Conservation (phyloP, 2,888 invertebrate genomes). For the Cyclophora albipunctata region DNA sequence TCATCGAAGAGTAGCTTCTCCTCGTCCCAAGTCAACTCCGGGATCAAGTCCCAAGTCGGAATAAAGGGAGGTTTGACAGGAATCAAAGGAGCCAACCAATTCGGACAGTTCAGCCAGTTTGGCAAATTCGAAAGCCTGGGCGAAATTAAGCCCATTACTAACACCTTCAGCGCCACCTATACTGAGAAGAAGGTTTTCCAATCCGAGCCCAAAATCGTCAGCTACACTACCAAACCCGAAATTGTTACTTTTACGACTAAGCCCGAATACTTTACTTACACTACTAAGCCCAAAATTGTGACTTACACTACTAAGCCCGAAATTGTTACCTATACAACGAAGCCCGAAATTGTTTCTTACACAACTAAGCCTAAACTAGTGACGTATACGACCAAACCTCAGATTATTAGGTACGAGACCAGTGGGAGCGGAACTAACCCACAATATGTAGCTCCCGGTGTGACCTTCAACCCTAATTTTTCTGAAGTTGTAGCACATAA, state of each 20-base stretch:
- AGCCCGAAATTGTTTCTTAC: slow-evolving; percentile 37
- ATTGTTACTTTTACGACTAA: slow-evolving; percentile 49
- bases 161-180: slow-evolving; percentile 50
- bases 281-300: slow-evolving; percentile 43
- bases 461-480: slow-evolving; percentile 50
- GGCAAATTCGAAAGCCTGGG: slow-evolving; percentile 24
- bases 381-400: slow-evolving; percentile 43
- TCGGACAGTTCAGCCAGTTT: slow-evolving; percentile 30
- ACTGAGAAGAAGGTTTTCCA: slow-evolving; percentile 57
- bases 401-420: slow-evolving; percentile 53
- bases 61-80: slow-evolving; percentile 20
- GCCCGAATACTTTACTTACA: slow-evolving; percentile 46
- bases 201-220: slow-evolving; percentile 44
- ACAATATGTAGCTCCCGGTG: slow-evolving; percentile 53
- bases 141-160: slow-evolving; percentile 48
- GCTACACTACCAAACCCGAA: slow-evolving; percentile 53
- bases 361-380: slow-evolving; percentile 39
- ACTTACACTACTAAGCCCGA: slow-evolving; percentile 43
- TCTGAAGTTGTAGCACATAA: slow-evolving; percentile 46
- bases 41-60: slow-evolving; percentile 21
- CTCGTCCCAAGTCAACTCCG: slow-evolving; percentile 27
- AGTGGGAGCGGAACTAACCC: slow-evolving; percentile 59
- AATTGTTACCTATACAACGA: slow-evolving; percentile 33
- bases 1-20: slow-evolving; percentile 34
- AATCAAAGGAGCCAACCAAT: slow-evolving; percentile 16